These are phyloP conservation scores for Xiphorhynchus elegans DNA, from an alignment of 2,113 vertebrate genomes.

Conservation along the genomic window DNA sequence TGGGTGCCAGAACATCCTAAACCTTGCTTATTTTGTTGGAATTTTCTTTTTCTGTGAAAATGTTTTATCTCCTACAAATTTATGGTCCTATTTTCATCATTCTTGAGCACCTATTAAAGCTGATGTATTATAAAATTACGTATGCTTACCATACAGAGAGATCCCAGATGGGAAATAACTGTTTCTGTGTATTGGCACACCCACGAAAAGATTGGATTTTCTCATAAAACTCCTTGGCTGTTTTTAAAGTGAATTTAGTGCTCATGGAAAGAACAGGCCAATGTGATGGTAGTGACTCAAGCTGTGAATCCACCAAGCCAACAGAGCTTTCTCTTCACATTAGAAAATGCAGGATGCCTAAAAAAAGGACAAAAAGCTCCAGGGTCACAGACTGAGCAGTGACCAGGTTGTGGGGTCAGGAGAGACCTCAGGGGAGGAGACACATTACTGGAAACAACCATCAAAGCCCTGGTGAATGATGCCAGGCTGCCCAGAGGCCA, in stretches of 20 bases:
- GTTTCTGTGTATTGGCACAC: background rate
- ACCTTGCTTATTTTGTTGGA: background rate
- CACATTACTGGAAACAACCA: background rate
- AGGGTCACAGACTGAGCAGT: background rate
- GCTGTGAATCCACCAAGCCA: background rate
- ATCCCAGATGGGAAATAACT: slow-evolving; percentile 44
- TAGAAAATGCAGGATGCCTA: background rate
- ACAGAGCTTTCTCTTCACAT: background rate
- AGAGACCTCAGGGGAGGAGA: background rate
- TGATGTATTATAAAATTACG: slow-evolving; percentile 34
- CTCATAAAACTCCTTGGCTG: background rate
- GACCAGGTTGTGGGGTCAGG: background rate
- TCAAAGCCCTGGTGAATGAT: background rate
- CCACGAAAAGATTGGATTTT: background rate
- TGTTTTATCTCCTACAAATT: slow-evolving; percentile 8
- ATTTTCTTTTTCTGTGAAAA: slow-evolving; percentile 20
- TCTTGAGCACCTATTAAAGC: slow-evolving; percentile 16
- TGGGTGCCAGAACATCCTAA: background rate
- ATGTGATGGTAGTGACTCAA: fast-evolving
- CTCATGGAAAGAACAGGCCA: background rate
- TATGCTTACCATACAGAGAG: background rate
- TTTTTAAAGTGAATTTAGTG: background rate
- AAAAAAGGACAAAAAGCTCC: background rate
- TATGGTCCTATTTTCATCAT: slow-evolving; percentile 18
- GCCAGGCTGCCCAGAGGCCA: background rate